These are phyloP conservation scores for Megastigmus dorsalis DNA, from an alignment of 2,888 invertebrate species.

Conservation along the genomic window DNA sequence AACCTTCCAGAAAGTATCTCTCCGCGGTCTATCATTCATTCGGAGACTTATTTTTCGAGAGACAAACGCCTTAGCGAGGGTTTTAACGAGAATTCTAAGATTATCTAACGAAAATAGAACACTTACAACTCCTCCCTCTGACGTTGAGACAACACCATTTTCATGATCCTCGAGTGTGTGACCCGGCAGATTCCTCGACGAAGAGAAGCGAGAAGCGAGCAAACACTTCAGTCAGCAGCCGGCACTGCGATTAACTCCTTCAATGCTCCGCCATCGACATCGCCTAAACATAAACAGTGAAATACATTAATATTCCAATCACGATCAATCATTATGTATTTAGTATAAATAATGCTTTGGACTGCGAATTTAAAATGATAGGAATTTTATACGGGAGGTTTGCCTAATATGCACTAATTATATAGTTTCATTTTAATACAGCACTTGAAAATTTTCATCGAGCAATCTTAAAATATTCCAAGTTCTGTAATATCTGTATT, in stretches of 20 bases:
- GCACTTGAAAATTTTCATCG: no score
- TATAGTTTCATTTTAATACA: no score
- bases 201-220: slow-evolving; percentile 61
- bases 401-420: no score
- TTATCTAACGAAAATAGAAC: slow-evolving; percentile 28
- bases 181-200: slow-evolving; percentile 67
- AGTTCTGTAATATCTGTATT: no score
- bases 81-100: slow-evolving; percentile 21
- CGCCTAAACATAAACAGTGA: slow-evolving; percentile 58
- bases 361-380: no score
- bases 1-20: not conserved
- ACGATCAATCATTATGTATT: no score
- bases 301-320: slow-evolving; percentile 6
- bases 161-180: slow-evolving; percentile 83
- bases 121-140: slow-evolving; percentile 99
- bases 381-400: no score
- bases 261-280: slow-evolving; percentile 66
- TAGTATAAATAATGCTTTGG: no score
- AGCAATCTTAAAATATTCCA: no score
- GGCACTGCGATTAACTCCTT: slow-evolving; percentile 61
- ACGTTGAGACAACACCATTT: slow-evolving; percentile 99
- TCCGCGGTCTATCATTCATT: not conserved
- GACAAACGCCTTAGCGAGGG: not conserved
- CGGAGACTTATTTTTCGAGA: not conserved
- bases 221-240: slow-evolving; percentile 68